A percentile compares a stretch with the other conserved stretches of the same genome.
Conservation (phyloP, 2,888 invertebrate genomes). For the Amphipoea oculea region DNA sequence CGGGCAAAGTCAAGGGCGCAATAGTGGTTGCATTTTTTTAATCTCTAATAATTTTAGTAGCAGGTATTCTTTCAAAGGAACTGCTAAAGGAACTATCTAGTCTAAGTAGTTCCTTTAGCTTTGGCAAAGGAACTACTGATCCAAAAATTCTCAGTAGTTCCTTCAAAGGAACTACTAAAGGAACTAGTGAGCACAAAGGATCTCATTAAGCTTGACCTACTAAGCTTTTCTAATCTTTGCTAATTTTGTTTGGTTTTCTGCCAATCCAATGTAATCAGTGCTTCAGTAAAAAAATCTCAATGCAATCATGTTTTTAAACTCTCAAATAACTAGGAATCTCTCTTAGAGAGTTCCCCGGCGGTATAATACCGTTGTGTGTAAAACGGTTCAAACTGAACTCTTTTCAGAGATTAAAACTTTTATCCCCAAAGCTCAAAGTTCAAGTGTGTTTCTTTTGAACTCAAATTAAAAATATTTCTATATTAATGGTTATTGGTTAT, state of each 20-base stretch:
- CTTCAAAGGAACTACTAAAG: no score
- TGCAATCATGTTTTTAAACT: not conserved
- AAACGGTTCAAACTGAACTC: slow-evolving; percentile 40
- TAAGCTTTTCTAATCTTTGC: not conserved
- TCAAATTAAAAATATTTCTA: slow-evolving; percentile 51
- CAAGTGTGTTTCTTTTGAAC: slow-evolving; percentile 49
- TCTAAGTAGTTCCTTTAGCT: no score
- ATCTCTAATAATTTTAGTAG: not conserved
- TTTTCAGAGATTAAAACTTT: slow-evolving; percentile 53
- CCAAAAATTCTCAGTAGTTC: no score
- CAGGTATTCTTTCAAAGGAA: not conserved
- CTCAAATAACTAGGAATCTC: not conserved
- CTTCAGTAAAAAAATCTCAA: not conserved
- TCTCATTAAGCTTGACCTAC: not conserved
- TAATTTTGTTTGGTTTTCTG: not conserved
- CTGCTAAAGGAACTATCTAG: no score
- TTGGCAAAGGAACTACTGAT: no score
- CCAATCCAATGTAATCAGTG: not conserved
- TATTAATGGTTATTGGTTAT: slow-evolving; percentile 4
- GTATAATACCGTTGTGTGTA: slow-evolving; percentile 26
- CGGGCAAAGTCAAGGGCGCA: not conserved
- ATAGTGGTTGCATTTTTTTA: not conserved
- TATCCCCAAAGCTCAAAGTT: slow-evolving; percentile 31
- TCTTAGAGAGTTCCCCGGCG: not conserved
- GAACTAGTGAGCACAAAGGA: no score